Evolutionary conservation across 2,113 vertebrate genomes (phyloP).

Genomic region (Dendrocopos noguchii): DNA sequence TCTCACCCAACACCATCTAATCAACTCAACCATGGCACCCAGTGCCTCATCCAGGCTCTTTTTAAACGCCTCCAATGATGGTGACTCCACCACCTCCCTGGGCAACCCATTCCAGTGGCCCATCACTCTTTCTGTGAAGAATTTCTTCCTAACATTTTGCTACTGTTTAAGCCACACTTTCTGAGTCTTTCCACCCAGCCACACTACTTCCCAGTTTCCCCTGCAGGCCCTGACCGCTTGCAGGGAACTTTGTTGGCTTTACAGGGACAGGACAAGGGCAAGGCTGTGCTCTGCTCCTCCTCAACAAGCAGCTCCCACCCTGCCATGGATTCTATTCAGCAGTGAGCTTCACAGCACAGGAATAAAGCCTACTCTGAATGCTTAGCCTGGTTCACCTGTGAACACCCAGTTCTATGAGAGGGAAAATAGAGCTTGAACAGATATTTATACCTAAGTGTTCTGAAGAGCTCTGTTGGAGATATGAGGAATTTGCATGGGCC

Average conservation of each 20-base stretch:
- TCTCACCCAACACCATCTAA: no score
- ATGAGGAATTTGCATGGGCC: background rate
- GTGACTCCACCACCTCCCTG: no score
- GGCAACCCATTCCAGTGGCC: no score
- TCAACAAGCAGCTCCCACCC: background rate
- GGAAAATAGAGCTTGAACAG: background rate
- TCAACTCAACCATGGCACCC: no score
- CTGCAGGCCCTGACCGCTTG: accelerated
- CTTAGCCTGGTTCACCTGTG: background rate
- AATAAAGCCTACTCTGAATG: background rate
- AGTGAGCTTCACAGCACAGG: background rate
- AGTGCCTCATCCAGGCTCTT: no score
- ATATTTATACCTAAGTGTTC: background rate
- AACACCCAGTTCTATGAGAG: background rate
- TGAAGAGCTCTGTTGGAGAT: background rate
- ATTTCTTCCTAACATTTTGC: no score
- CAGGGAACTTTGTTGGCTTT: background rate
- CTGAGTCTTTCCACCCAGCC: background rate
- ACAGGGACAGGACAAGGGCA: background rate
- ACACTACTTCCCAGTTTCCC: background rate
- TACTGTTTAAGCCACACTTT: background rate
- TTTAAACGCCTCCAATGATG: no score
- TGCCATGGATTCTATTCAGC: background rate
- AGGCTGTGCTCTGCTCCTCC: background rate
- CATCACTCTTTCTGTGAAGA: no score